Base-by-base conservation (phyloP, 1,140 invertebrate genomes). In the Penaeus japonicus region DNA sequence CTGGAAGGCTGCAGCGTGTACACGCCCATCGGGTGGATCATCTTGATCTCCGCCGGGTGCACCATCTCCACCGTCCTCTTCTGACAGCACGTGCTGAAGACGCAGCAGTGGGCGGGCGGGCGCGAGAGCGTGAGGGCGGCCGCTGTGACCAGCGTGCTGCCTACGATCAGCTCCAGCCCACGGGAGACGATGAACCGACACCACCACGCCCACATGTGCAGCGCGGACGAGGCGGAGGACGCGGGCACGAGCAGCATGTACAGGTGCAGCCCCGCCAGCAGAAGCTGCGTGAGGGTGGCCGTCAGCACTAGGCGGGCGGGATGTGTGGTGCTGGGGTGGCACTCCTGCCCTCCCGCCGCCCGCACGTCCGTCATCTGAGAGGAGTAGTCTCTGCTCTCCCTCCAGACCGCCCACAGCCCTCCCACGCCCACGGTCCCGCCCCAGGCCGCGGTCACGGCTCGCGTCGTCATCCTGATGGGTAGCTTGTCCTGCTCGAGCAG, bases 11-110 rank as follows among this genome's bases (percentile, higher is more conserved):
- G 59, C 47, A 88, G 62, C 15, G 87, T 88, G 87, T 88, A 88
- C 65, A 88, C 87, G 18, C 87, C 87, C 54, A 88, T 39, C 7
- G 87, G 87, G 53, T 88, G 87, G 30, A 88, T 75, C 87, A 88
- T 77, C 73, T 88, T 88, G 47, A 88, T 75, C 24, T 73, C 75
- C 3, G 87, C 62, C 0, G 87, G 87, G 22, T 78, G 80, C 53
- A 83, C 80, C 27, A 83, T 57, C 81, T 77, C 87, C n/a, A 75
- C 87, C 17, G 79, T 82, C 32, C 87, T 39, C 70, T 84, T 77
- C 80, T 82, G 80, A 30, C 87, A 88, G 55, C 87, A 88, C 80
- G 24, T 57, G 55, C 87, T 70, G 53, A 24, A 30, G 54, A 39
- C 24, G 59, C 39, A 20, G 27, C 65, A 77, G 73, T 55, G 35